phyloP scores from a whole-genome alignment of 2,113 vertebrate genomes.

The Maccullochella peelii region DNA sequence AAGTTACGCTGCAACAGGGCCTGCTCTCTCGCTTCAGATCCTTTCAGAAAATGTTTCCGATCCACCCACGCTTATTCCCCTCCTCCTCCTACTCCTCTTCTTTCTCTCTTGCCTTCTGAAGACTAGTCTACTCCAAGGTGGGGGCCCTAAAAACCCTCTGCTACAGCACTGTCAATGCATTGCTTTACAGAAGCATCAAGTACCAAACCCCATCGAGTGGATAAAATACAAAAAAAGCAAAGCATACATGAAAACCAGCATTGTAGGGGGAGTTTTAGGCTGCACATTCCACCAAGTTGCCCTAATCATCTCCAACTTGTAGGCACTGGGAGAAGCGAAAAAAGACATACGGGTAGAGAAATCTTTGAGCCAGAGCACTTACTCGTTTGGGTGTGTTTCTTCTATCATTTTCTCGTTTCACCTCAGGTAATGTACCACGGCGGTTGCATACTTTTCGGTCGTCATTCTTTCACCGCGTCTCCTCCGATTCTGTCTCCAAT shows the following conservation, averaged over 20 bases:
- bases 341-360: neutral
- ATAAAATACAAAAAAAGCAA: neutral
- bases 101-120: slow-evolving; percentile 51
- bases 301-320: slow-evolving; percentile 68
- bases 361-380: slow-evolving; percentile 72
- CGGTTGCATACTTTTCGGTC: slow-evolving; percentile 86
- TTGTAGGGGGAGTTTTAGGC: neutral
- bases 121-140: slow-evolving; percentile 58
- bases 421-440: slow-evolving; percentile 84
- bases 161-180: slow-evolving; percentile 63
- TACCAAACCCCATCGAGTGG: slow-evolving; percentile 25
- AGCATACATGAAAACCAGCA: neutral
- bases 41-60: slow-evolving; percentile 84
- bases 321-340: neutral
- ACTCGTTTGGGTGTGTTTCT: slow-evolving; percentile 92
- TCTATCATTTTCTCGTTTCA: slow-evolving; percentile 92
- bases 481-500: slow-evolving; percentile 68
- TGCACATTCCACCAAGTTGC: slow-evolving; percentile 70
- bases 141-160: slow-evolving; percentile 57
- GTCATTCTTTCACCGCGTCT: slow-evolving; percentile 84
- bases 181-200: slow-evolving; percentile 43
- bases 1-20: slow-evolving; percentile 69
- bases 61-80: slow-evolving; percentile 80
- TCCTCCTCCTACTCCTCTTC: slow-evolving; percentile 69
- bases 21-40: slow-evolving; percentile 69